phyloP scores from a whole-genome alignment of 1,140 invertebrate species.

The fruit fly (Drosophila melanogaster) region DNA sequence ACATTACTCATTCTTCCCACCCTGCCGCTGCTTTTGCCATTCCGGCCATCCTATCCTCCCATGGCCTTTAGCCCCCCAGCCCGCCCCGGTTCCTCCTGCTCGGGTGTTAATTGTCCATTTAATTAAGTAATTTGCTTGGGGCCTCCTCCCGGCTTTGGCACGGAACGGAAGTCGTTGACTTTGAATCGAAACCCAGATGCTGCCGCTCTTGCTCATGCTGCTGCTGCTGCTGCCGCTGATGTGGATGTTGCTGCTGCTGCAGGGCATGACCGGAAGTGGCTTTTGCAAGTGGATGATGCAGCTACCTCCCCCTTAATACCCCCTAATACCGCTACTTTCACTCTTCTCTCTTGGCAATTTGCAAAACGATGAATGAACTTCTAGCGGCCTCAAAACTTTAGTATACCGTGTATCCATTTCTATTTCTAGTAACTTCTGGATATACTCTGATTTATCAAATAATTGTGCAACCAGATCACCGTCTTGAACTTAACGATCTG shows the following conservation, averaged over 20 bases:
- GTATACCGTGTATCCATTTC: slow-evolving; percentile 20
- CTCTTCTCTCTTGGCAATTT: slow-evolving; percentile 37
- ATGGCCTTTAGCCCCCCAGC: not conserved
- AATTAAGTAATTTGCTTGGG: slow-evolving; percentile 82
- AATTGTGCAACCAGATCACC: slow-evolving; percentile 23
- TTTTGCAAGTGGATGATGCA: slow-evolving; percentile 34
- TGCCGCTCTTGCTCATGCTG: slow-evolving; percentile 13
- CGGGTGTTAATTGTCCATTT: slow-evolving; percentile 83
- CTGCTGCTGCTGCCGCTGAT: slow-evolving; percentile 6
- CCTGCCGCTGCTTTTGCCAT: not conserved
- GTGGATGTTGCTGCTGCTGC: slow-evolving; percentile 7
- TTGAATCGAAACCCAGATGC: slow-evolving; percentile 65
- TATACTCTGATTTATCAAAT: slow-evolving; percentile 38
- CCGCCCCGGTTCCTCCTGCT: slow-evolving; percentile 26
- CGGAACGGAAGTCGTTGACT: slow-evolving; percentile 80
- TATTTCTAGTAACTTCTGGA: not conserved
- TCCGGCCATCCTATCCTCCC: no score
- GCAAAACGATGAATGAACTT: slow-evolving; percentile 17
- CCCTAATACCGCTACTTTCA: slow-evolving; percentile 28
- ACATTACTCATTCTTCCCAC: slow-evolving; percentile 67
- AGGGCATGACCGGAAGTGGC: slow-evolving; percentile 71
- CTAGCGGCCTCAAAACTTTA: slow-evolving; percentile 5
- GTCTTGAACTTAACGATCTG: slow-evolving; percentile 15
- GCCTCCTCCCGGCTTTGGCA: slow-evolving; percentile 31
- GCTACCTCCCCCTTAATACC: not conserved